These are phyloP conservation scores for Barnardius zonarius DNA, from an alignment of 2,113 vertebrate species.

Conservation along the genomic window DNA sequence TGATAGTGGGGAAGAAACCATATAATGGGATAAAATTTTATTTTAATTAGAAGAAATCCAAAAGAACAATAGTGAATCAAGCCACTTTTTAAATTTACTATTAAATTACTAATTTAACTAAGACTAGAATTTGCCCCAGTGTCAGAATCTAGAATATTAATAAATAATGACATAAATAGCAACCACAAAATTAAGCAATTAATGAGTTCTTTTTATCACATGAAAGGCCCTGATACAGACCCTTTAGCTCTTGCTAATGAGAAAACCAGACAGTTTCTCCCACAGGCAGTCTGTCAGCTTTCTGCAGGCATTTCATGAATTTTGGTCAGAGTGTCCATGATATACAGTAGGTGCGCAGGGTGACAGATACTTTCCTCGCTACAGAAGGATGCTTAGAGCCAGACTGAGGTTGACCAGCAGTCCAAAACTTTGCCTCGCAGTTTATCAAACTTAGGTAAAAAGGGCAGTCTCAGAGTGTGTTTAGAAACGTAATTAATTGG, in stretches of 20 bases:
- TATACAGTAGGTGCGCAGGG: not conserved
- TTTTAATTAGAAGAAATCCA: slow-evolving; percentile 28
- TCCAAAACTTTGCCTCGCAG: not conserved
- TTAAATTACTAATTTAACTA: slow-evolving; percentile 46
- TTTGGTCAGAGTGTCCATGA: not conserved
- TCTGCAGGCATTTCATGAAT: slow-evolving; percentile 41
- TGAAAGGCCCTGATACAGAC: slow-evolving; percentile 45
- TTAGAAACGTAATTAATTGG: not conserved
- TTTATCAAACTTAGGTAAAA: not conserved
- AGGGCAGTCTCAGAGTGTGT: not conserved
- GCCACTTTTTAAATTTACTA: not conserved
- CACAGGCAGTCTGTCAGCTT: slow-evolving; percentile 58
- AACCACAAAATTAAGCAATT: slow-evolving; percentile 55
- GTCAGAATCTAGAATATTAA: slow-evolving; percentile 59
- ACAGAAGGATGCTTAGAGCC: not conserved
- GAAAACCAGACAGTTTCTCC: slow-evolving; percentile 57
- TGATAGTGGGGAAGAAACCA: not conserved
- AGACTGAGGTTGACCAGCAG: not conserved
- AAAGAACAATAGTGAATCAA: slow-evolving; percentile 40
- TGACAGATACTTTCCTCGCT: not conserved
- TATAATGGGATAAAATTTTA: not conserved
- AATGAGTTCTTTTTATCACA: slow-evolving; percentile 60
- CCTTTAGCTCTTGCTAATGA: slow-evolving; percentile 63
- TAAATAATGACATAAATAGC: slow-evolving; percentile 62
- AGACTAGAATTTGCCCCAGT: slow-evolving; percentile 1